Conservation (phyloP, 2,113 vertebrate genomes). For the Lota lota region DNA sequence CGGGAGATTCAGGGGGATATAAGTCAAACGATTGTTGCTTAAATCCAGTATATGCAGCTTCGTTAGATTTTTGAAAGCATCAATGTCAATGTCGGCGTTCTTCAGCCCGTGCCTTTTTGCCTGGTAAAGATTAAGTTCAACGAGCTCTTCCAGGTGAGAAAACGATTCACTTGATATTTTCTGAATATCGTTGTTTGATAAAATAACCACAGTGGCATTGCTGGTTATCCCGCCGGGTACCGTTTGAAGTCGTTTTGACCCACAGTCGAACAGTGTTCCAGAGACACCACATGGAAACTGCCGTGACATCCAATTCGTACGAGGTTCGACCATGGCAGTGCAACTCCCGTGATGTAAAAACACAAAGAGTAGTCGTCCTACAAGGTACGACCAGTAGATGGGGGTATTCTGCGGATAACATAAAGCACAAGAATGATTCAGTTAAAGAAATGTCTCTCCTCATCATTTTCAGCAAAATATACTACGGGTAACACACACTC, state of each 20-base stretch:
- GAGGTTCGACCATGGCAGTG: conserved; percentile 13
- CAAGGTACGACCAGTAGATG: conserved; percentile 40
- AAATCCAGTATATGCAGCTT: conserved; percentile 54
- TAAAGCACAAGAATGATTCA: conserved; percentile 10
- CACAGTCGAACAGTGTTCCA: conserved; percentile 60
- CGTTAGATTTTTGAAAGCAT: conserved; percentile 61
- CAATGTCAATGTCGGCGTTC: neutral
- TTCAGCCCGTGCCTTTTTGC: neutral
- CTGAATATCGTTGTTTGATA: conserved; percentile 70
- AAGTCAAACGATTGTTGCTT: conserved; percentile 27
- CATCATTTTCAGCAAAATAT: too few relatives aligned
- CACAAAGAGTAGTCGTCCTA: conserved; percentile 19
- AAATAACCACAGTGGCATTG: conserved; percentile 62
- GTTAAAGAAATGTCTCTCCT: neutral
- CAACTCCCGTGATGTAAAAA: conserved; percentile 29
- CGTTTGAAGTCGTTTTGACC: conserved; percentile 32
- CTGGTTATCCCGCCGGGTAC: conserved; percentile 62
- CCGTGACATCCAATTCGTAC: conserved; percentile 28
- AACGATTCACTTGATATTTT: conserved; percentile 52
- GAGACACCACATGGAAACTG: conserved; percentile 68
- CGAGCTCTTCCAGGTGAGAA: conserved; percentile 57
- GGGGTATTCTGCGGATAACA: conserved; percentile 47
- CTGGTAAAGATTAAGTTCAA: conserved; percentile 52
- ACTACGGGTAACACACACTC: too few relatives aligned
- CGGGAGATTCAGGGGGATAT: conserved; percentile 55